phyloP scores from a whole-genome alignment of 2,113 vertebrate genomes.

The Nothobranchius kuhntae region DNA sequence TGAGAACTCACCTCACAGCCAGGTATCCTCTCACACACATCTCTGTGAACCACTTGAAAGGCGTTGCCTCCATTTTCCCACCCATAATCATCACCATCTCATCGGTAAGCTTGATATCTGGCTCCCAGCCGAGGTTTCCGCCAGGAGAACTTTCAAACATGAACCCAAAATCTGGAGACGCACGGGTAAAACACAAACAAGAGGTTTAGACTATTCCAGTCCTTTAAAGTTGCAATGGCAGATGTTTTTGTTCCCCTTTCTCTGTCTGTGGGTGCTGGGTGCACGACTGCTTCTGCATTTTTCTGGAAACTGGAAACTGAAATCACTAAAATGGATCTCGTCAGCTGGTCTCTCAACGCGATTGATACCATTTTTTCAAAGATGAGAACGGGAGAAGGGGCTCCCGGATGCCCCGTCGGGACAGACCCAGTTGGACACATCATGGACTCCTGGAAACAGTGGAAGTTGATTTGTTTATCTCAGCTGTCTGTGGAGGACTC shows the following conservation, averaged over 20 bases:
- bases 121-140: conserved; percentile 97
- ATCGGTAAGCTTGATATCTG: conserved; percentile 95
- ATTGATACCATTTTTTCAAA: too few relatives aligned
- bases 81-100: conserved; percentile 99
- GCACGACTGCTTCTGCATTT: too few relatives aligned
- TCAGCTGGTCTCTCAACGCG: too few relatives aligned
- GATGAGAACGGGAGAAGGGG: too few relatives aligned
- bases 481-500: too few relatives aligned
- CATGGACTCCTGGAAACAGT: too few relatives aligned
- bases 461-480: too few relatives aligned
- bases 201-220: neutral
- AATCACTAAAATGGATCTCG: too few relatives aligned
- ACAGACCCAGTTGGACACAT: too few relatives aligned
- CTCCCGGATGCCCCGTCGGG: too few relatives aligned
- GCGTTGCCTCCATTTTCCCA: conserved; percentile 98
- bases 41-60: conserved; percentile 99
- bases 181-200: neutral
- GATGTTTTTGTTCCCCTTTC: neutral
- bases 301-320: too few relatives aligned
- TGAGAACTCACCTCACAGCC: conserved; percentile 87
- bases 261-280: too few relatives aligned
- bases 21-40: conserved; percentile 98
- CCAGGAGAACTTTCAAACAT: conserved; percentile 99
- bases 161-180: conserved; percentile 91
- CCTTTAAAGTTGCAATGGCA: neutral